Evolutionary conservation across 2,113 vertebrate genomes (phyloP), one percentile per base, ranked within the genome.

Genomic region (Holacanthus passer): DNA sequence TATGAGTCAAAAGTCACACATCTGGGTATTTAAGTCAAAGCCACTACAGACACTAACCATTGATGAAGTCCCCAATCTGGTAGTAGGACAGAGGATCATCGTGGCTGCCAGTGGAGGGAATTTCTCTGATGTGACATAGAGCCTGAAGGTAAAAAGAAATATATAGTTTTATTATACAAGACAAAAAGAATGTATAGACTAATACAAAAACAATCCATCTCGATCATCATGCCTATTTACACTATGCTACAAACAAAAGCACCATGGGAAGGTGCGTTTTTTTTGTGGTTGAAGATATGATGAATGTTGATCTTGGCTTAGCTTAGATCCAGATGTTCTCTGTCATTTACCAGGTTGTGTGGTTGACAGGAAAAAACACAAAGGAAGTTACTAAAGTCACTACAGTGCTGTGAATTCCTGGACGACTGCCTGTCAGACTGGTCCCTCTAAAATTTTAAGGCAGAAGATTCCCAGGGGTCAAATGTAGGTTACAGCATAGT

Each of bases 21-120:
- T 17, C 29, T 32, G 37, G 19, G 9, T 65, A 11, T 73, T 72
- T n/a, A 24, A 77, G 17, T 72, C 17, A n/a, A 58, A 39, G 9
- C 16, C 58, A 20, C 29, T 53, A 17, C 10, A 31, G 22, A 73
- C 24, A 73, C 65, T 60, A 68, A 96, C 98, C 98, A 97, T 94
- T 95, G 83, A 99, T 97, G 22, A 99, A 92, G 91, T 99, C 98
- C 66, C 97, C 97, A 13, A 94, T 93, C 89, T 99, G 99, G 77
- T 97, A 99, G 68, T 99, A 99, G 1, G 97, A 99, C 58, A 99
- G 94, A 67, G 97, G 98, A 89, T 99, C 98, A 22, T 99, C 98
- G 2, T 99, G 98, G 93, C 95, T 98, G 89, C 98, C 97, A 35
- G 96, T 96, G 22, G 98, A 95, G 84, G 99, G 98, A 60, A 99